Evolutionary conservation across 2,888 invertebrate species (phyloP).

Genomic region (Drosophila leonis): DNA sequence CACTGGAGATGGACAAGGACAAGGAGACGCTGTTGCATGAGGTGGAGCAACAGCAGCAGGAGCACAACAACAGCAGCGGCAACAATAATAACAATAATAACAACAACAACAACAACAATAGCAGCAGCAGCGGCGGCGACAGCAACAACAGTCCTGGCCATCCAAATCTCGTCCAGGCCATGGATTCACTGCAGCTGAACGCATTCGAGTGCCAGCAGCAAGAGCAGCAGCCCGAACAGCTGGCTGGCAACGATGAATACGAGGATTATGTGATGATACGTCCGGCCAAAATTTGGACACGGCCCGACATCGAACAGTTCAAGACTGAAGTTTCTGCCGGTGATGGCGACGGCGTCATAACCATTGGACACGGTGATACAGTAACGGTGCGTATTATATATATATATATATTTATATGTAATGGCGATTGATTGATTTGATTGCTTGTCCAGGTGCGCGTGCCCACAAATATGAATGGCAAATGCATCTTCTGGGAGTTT

Average conservation of each 20-base stretch:
- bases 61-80: not conserved
- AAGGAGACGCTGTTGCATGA: conserved; percentile 13
- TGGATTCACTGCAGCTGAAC: conserved; percentile 49
- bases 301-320: conserved; percentile 93
- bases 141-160: conserved; percentile 30
- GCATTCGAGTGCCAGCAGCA: conserved; percentile 70
- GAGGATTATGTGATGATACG: conserved; percentile 87
- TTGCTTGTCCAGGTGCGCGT: conserved; percentile 89
- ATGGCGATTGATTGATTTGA: not conserved
- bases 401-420: too few relatives aligned
- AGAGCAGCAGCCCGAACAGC: conserved; percentile 21
- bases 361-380: conserved; percentile 98
- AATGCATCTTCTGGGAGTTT: conserved; percentile 99
- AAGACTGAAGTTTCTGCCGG: conserved; percentile 94
- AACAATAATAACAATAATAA: conserved; percentile 22
- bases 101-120: conserved; percentile 5
- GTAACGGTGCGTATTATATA: conserved; percentile 90
- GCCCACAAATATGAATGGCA: conserved; percentile 97
- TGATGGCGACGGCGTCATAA: conserved; percentile 94
- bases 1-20: conserved; percentile 11
- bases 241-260: conserved; percentile 65
- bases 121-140: conserved; percentile 1
- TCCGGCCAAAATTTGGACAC: conserved; percentile 98
- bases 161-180: conserved; percentile 46
- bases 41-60: conserved; percentile 31